Base-by-base conservation (phyloP, 2,113 vertebrate species). In the Oophaga pumilio region DNA sequence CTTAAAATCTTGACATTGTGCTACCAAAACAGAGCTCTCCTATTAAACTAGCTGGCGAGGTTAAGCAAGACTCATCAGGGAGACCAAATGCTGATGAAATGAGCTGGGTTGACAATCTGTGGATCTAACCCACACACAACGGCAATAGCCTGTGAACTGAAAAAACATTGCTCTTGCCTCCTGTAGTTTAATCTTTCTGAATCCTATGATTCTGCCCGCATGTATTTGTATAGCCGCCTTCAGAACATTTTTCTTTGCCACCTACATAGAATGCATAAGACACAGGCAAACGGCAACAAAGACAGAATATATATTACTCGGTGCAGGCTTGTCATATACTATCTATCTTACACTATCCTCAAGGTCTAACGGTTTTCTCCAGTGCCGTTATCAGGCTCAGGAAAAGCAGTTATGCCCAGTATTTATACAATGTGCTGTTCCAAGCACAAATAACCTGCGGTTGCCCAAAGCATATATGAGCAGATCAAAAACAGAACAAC, bases 321-420 rank as follows among this genome's bases (percentile, higher is more conserved):
- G 86, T 76, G 66, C 56, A 82, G 66, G 56, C 68, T 76, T 87
- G 86, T 82, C 86, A 87, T 82, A 82, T 82, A 82, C 78, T 87
- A 87, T 87, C 86, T 76, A 82, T 87, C 68, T 76, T 87, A 76
- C 33, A 81, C 62, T 81, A 68, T 87, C 66, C 78, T 87, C 68
- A 87, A 87, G 86, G 86, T 87, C 78, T 87, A 76, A 22, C 9
- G 56, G 68, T 87, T 87, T 78, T 80, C 77, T 79, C 85, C 18
- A 43, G 85, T 56, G 20, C 52, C 24, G 64, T 71, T 87, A 87
- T 79, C 76, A 81, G 43, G 64, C 64, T 71, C 85, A 71, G 62
- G 78, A 53, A 68, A 78, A 66, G 60, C 50, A 71, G 62, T 71
- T 80, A 81, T 81, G 76, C 66, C 77, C 64, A 80, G 62, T 69